Evolutionary conservation across 2,888 invertebrate species (phyloP), one percentile per base, ranked within the genome.

Genomic region (Exephanes ischioxanthus): DNA sequence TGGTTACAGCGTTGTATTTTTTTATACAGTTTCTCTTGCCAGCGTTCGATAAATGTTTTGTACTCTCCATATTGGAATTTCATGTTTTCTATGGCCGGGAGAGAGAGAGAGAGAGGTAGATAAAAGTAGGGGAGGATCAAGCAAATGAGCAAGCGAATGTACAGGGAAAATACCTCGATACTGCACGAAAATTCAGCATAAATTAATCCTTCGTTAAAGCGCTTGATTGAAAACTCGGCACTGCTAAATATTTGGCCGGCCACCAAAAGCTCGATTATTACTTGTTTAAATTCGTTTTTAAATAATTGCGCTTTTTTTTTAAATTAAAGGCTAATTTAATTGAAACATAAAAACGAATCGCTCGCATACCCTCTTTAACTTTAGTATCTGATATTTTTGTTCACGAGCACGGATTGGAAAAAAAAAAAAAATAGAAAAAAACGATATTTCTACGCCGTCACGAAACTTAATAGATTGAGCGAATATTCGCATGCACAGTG

Each of bases 1-100:
- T 37, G 33, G 73, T 85, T 85, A 82, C 79, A 72, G n/a, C 45
- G 53, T 22, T 55, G 55, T 72, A 72, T 68, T 51, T 71, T 81
- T 81, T 81, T 61, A 7, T 53, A 37, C n/a, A 19, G 73, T 22
- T 51, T 80, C 63, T 63, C 83, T 63, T 76, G 63, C 37, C 67
- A 61, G 72, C 80, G 30, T 80, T 83, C 80, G 67, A 83, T 72
- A 33, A 82, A 63, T 55, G 51, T 79, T 79, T 58, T 67, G 22
- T 67, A 58, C 66, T 70, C 58, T 41, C 58, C 58, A 75, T 71
- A 67, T 79, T 67, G 71, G 67, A 75, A 55, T 71, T 82, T 66
- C 71, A 71, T 71, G 81, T 67, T 76, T 61, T 82, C 67, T 26
- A 53, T 51, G 67, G 68, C 63, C 16, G 41, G 7, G 19, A 9